phyloP scores from a whole-genome alignment of 1,140 invertebrate species.

The Cotesia glomerata region DNA sequence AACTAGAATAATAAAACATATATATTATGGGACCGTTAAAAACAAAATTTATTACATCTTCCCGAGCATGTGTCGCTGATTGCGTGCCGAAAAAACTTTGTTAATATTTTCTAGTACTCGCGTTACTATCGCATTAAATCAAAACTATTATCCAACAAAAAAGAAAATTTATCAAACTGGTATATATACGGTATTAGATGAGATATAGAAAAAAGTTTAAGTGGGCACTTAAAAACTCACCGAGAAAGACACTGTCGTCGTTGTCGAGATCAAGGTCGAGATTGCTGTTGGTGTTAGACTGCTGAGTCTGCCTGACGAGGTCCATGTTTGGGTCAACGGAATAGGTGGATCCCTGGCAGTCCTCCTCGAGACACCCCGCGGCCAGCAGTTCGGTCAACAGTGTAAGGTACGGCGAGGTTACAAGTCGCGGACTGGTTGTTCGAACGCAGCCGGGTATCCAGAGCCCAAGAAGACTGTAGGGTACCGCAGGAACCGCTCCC shows the following conservation, averaged over 20 bases:
- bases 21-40: too few species aligned
- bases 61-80: background rate
- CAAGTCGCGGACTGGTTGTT: conserved; percentile 52
- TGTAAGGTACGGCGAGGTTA: conserved; percentile 56
- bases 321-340: conserved; percentile 46
- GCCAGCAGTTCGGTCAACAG: conserved; percentile 57
- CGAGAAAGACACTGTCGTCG: conserved; percentile 57
- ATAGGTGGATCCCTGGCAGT: background rate
- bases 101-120: conserved; percentile 2
- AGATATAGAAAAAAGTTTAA: conserved; percentile 14
- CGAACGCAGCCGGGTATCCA: conserved; percentile 60
- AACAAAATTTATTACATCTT: too few species aligned
- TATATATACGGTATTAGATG: background rate
- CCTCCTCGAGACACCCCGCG: conserved; percentile 47
- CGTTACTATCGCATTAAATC: background rate
- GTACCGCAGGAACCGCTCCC: conserved; percentile 59
- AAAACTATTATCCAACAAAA: background rate
- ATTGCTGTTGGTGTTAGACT: conserved; percentile 35
- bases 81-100: background rate
- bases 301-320: conserved; percentile 43
- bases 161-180: conserved; percentile 18
- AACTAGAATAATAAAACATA: background rate
- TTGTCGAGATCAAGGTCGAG: conserved; percentile 38
- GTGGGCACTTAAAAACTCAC: conserved; percentile 42
- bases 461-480: conserved; percentile 57